A percentile compares a stretch with the other conserved stretches of the same genome.
These are phyloP conservation scores for Hemibates koningsi DNA, from an alignment of 2,113 vertebrate species.

Conservation along the genomic window DNA sequence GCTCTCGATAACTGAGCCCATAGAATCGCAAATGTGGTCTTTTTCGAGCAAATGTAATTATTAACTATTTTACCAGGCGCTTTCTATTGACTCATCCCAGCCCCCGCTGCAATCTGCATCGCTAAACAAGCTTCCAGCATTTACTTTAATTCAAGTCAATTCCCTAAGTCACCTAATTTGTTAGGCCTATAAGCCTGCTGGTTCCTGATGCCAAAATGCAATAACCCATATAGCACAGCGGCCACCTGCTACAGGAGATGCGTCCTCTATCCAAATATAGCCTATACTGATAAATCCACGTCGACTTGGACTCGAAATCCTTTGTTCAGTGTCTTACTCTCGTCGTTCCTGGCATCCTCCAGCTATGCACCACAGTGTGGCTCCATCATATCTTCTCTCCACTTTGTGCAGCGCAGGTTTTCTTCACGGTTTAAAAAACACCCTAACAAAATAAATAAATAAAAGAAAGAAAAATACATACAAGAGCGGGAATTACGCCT, in stretches of 20 bases:
- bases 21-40: constrained; percentile 46
- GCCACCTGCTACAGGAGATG: constrained; percentile 36
- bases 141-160: constrained; percentile 17
- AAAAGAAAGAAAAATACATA: neutral
- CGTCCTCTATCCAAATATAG: constrained; percentile 20
- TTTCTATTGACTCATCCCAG: neutral
- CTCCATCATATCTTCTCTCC: constrained; percentile 15
- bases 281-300: constrained; percentile 35
- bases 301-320: constrained; percentile 34
- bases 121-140: constrained; percentile 29
- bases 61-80: constrained; percentile 16
- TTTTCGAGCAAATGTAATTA: constrained; percentile 19
- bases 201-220: neutral
- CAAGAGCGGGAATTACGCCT: neutral
- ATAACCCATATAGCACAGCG: constrained; percentile 5
- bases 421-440: neutral
- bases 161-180: neutral
- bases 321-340: constrained; percentile 51
- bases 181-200: constrained; percentile 6
- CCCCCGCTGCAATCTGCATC: constrained; percentile 30
- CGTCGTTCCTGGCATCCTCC: constrained; percentile 28
- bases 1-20: constrained; percentile 25
- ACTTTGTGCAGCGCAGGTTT: constrained; percentile 16
- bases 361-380: constrained; percentile 3
- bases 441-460: neutral